Evolutionary conservation across 37 sponge, comb jelly and placozoan genomes (phyloP).

Genomic region (Spongia lamella): DNA sequence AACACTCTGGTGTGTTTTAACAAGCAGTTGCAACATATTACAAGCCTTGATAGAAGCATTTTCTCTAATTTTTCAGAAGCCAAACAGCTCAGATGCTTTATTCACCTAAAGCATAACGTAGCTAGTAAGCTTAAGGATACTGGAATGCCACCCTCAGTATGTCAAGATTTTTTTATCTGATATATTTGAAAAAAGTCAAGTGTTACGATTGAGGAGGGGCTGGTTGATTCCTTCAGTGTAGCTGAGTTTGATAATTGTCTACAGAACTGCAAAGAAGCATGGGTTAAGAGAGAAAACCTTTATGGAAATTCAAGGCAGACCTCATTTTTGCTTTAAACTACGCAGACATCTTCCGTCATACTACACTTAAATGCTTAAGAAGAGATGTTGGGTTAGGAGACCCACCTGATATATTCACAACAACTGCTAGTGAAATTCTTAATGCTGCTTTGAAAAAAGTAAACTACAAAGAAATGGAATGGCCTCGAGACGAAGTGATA

Average conservation of each 20-base stretch:
- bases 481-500: slow-evolving; percentile 3
- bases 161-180: slow-evolving; percentile 11
- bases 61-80: slow-evolving; percentile 5
- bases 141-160: too few relatives aligned
- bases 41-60: slow-evolving; percentile 2
- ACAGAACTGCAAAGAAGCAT: too few relatives aligned
- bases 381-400: slow-evolving; percentile 15
- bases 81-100: slow-evolving; percentile 13
- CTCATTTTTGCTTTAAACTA: too few relatives aligned
- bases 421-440: slow-evolving; percentile 3
- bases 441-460: slow-evolving; percentile 21
- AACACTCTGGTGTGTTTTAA: slow-evolving; percentile 8
- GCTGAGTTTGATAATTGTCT: too few relatives aligned
- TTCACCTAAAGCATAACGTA: too few relatives aligned
- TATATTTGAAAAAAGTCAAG: slow-evolving; percentile 3
- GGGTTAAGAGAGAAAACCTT: too few relatives aligned
- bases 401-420: slow-evolving; percentile 13
- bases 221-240: too few relatives aligned
- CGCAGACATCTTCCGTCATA: not conserved
- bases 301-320: too few relatives aligned
- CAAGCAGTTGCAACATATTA: not conserved
- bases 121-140: too few relatives aligned
- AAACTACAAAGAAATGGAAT: slow-evolving; percentile 5
- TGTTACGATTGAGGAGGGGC: slow-evolving; percentile 16
- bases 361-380: slow-evolving; percentile 3